Base-by-base conservation (phyloP, 2,888 invertebrate species). In the Eupithecia pulchellata region DNA sequence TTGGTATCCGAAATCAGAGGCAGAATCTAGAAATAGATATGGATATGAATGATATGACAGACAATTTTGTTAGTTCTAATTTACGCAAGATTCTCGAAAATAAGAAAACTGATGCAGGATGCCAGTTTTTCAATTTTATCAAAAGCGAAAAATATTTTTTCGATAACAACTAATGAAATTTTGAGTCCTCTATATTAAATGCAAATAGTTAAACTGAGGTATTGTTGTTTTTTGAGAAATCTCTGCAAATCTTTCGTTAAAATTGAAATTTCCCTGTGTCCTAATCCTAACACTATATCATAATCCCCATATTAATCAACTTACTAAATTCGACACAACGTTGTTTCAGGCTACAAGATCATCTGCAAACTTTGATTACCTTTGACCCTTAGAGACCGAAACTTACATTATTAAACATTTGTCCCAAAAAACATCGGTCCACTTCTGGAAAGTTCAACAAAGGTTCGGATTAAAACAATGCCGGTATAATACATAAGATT, bases 401-500 rank as follows among this genome's bases (percentile, higher is more conserved):
- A 71, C 71, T 68, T 74, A 75, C 36, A 73, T 68, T 75, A 73
- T 66, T 70, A 76, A 76, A 77, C 74, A 76, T 76, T 78, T 71
- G 36, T 69, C 64, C 55, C 68, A 72, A 75, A 77, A 71, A 75
- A 77, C 72, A 68, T 75, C 72, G 66, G 76, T 74, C 74, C 68
- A 78, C 75, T 74, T 80, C 79, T 62, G 71, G 72, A 75, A 72
- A 74, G 69, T 77, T 73, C 72, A 76, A 79, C 77, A 74, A 71
- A 74, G 73, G 74, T 65, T 76, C 75, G 73, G 78, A 80, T 82
- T 80, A 79, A 80, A 85, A 82, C 79, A 84, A 81, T 79, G 75
- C 76, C 69, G 72, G 72, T 69, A 76, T 82, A 82, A 82, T n/a
- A n/a, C n/a, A n/a, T 81, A 80, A 79, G 77, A 79, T 66, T 65